Percentiles rank a stretch among this genome's conserved stretches.
These are phyloP conservation scores for Calosoma granatense DNA, from an alignment of 1,140 invertebrate species.

Conservation along the genomic window DNA sequence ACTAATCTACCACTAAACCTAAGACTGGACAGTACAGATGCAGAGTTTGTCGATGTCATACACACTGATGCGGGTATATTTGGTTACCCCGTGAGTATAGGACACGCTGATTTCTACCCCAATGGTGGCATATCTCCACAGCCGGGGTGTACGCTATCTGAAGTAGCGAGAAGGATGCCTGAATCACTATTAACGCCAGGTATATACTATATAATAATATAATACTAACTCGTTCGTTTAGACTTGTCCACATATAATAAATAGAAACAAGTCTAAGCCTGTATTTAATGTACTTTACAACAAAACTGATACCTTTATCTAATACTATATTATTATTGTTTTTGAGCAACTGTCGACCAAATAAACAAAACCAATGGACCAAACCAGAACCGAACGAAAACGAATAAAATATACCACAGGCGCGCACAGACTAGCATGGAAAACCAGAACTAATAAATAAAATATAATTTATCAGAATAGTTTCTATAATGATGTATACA, in stretches of 20 bases:
- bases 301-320: background rate
- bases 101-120: conserved; percentile 64
- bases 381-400: background rate
- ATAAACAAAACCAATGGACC: background rate
- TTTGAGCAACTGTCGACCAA: no score
- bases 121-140: conserved; percentile 53
- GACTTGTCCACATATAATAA: background rate
- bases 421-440: no score
- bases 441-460: no score
- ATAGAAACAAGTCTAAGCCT: background rate
- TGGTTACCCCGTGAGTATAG: conserved; percentile 46
- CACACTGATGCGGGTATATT: conserved; percentile 62
- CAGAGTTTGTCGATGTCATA: conserved; percentile 66
- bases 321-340: background rate
- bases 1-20: conserved; percentile 31
- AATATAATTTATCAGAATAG: no score
- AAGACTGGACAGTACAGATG: conserved; percentile 45
- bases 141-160: conserved; percentile 50
- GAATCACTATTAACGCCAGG: conserved; percentile 27
- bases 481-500: background rate
- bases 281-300: background rate
- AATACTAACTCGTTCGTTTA: background rate
- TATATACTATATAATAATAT: conserved; percentile 15
- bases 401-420: no score
- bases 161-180: conserved; percentile 26